Evolutionary conservation across 2,113 vertebrate species (phyloP).

Genomic region (Centropus unirufus): DNA sequence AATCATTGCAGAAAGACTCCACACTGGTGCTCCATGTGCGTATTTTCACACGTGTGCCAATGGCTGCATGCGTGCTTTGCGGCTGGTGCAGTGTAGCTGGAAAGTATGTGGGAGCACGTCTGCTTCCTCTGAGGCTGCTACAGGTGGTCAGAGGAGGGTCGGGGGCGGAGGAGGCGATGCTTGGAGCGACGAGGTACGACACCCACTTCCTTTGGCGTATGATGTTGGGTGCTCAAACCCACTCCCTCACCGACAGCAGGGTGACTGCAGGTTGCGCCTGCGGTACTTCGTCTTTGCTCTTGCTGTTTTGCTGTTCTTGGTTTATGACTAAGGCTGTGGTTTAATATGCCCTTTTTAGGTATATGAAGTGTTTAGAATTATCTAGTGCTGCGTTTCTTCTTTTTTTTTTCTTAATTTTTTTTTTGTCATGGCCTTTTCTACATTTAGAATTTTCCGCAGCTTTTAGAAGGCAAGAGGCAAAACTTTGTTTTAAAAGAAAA

Average conservation of each 20-base stretch:
- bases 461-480: neutral
- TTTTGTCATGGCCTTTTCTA: conserved; percentile 10
- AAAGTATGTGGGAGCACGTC: conserved; percentile 75
- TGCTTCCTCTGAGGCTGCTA: conserved; percentile 87
- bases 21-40: neutral
- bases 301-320: conserved; percentile 67
- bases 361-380: conserved; percentile 59
- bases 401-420: neutral
- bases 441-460: conserved; percentile 26
- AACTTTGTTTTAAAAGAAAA: neutral
- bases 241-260: conserved; percentile 40
- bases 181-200: conserved; percentile 68
- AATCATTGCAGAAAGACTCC: neutral
- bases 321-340: conserved; percentile 78
- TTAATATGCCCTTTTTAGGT: conserved; percentile 75
- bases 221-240: conserved; percentile 61
- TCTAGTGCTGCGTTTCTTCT: conserved; percentile 31
- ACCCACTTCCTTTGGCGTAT: conserved; percentile 85
- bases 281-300: conserved; percentile 44
- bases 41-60: neutral
- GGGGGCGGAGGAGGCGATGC: conserved; percentile 69
- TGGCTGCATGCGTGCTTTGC: conserved; percentile 49
- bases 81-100: conserved; percentile 68
- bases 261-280: conserved; percentile 62
- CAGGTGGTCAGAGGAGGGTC: conserved; percentile 84